These are phyloP conservation scores for Ammodramus savannarum DNA, from an alignment of 2,113 vertebrate genomes.

Conservation along the genomic window DNA sequence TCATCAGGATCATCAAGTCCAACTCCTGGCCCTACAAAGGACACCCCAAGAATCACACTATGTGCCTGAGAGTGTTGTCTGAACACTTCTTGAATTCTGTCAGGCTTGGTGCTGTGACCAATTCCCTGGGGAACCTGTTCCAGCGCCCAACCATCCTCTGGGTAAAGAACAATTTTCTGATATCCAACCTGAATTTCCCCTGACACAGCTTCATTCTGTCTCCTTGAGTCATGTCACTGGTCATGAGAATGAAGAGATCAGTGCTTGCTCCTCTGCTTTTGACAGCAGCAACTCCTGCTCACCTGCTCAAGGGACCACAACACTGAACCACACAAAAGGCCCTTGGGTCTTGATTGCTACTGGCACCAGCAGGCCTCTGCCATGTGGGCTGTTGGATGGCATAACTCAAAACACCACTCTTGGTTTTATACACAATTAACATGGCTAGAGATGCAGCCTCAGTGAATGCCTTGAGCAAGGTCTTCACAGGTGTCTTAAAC, in stretches of 20 bases:
- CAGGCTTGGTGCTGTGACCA: neutral
- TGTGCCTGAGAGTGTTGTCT: neutral
- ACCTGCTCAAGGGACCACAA: neutral
- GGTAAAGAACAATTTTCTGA: neutral
- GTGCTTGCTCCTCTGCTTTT: neutral
- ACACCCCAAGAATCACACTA: neutral
- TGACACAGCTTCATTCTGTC: neutral
- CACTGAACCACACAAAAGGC: neutral
- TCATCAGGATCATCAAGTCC: accelerated
- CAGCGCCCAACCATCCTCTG: neutral
- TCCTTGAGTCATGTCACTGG: neutral
- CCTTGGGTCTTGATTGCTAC: neutral
- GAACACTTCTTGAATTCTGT: neutral
- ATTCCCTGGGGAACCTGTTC: neutral
- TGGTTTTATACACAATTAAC: neutral
- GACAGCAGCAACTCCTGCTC: neutral
- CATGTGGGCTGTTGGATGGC: neutral
- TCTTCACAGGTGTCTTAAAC: neutral
- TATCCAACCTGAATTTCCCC: neutral
- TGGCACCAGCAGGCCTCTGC: neutral
- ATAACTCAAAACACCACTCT: neutral
- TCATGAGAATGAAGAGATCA: neutral
- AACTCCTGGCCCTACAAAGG: neutral
- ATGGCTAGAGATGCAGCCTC: neutral
- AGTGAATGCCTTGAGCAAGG: neutral